Conservation (phyloP, 2,888 invertebrate species). For the Pristionchus entomophagus region DNA sequence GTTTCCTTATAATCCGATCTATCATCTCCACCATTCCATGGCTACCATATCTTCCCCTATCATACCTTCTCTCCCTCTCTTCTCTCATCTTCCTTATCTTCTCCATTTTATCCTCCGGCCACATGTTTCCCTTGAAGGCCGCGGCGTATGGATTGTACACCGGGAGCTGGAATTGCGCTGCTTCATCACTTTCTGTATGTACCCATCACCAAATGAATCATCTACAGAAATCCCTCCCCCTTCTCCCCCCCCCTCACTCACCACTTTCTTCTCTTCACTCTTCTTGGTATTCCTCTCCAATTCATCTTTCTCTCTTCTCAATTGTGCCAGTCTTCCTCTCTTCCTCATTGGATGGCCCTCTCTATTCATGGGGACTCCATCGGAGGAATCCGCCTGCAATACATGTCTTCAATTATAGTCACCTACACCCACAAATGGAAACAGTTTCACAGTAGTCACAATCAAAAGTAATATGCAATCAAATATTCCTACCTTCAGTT, state of each 20-base stretch:
- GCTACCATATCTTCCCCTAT: neutral
- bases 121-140: neutral
- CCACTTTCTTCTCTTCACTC: neutral
- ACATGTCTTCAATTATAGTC: neutral
- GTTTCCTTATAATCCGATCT: neutral
- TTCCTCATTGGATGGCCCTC: neutral
- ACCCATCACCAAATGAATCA: neutral
- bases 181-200: too few species aligned
- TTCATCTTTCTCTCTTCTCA: conserved; percentile 26
- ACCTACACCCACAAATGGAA: neutral
- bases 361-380: neutral
- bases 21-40: neutral
- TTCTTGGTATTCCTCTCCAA: conserved; percentile 20
- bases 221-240: neutral
- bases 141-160: conserved; percentile 25
- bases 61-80: conserved; percentile 29
- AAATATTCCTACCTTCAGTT: neutral
- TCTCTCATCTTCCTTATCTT: conserved; percentile 28
- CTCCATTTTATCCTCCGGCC: conserved; percentile 8
- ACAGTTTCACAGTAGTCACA: neutral
- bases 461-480: neutral
- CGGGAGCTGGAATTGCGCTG: neutral
- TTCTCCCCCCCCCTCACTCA: neutral
- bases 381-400: neutral
- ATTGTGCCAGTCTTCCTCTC: conserved; percentile 28